Evolutionary conservation across 1,140 invertebrate species (phyloP).

Genomic region (Lordiphosa stackelbergi): DNA sequence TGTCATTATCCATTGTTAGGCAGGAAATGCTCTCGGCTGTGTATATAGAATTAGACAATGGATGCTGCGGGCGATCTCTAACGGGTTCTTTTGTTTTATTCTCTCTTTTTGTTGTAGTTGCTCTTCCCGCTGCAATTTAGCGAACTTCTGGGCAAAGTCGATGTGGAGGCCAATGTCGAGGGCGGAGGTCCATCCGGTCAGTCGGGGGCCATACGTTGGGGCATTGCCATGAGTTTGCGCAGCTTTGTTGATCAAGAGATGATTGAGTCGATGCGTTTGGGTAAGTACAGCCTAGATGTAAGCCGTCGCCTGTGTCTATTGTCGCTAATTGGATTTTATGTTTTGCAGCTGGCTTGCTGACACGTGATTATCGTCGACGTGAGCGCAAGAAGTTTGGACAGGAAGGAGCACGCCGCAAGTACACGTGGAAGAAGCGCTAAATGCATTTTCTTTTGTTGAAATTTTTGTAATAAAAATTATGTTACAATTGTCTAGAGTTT

Average conservation of each 20-base stretch:
- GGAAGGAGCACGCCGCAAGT: slow-evolving; percentile 92
- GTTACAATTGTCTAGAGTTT: slow-evolving; percentile 33
- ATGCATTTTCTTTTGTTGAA: slow-evolving; percentile 33
- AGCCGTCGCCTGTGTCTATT: slow-evolving; percentile 6
- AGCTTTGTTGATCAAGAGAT: slow-evolving; percentile 88
- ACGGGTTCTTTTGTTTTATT: slow-evolving; percentile 31
- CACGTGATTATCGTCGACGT: slow-evolving; percentile 85
- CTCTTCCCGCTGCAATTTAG: slow-evolving; percentile 92
- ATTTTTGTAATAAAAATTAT: slow-evolving; percentile 45
- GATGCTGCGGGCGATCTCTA: slow-evolving; percentile 43
- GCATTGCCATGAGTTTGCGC: slow-evolving; percentile 86
- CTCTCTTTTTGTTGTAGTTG: slow-evolving; percentile 80
- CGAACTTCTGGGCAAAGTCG: slow-evolving; percentile 86
- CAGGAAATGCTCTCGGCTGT: slow-evolving; percentile 52
- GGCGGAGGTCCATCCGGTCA: slow-evolving; percentile 86
- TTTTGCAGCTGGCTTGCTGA: slow-evolving; percentile 90
- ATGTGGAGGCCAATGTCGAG: slow-evolving; percentile 87
- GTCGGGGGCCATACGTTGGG: slow-evolving; percentile 91
- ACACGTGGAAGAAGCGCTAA: slow-evolving; percentile 95
- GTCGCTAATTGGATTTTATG: slow-evolving; percentile 50
- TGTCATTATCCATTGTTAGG: slow-evolving; percentile 44
- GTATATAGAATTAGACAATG: slow-evolving; percentile 38
- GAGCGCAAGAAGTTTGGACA: slow-evolving; percentile 98
- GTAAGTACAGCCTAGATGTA: slow-evolving; percentile 77
- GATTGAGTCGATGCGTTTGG: slow-evolving; percentile 91